Evolutionary conservation across 2,888 invertebrate species (phyloP).

Genomic region (Drosophila cognata): DNA sequence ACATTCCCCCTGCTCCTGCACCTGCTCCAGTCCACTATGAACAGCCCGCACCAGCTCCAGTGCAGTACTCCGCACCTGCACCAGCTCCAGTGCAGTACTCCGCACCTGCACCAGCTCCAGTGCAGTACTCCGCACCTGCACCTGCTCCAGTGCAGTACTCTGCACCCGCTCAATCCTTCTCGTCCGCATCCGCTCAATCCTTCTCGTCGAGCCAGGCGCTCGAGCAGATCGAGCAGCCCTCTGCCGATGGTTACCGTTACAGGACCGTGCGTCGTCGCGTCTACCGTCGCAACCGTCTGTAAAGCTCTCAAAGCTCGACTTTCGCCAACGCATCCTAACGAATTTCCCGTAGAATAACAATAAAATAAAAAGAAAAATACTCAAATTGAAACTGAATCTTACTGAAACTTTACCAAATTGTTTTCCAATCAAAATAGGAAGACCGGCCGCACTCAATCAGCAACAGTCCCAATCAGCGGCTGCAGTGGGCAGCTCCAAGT

Average conservation of each 20-base stretch:
- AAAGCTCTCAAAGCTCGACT: conserved; percentile 54
- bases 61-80: conserved; percentile 21
- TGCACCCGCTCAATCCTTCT: conserved; percentile 29
- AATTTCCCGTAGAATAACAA: conserved; percentile 60
- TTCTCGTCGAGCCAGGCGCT: conserved; percentile 47
- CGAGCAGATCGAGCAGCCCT: conserved; percentile 74
- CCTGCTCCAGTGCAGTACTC: conserved; percentile 42
- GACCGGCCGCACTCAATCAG: conserved; percentile 57
- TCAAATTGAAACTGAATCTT: conserved; percentile 26
- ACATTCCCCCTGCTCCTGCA: conserved; percentile 53
- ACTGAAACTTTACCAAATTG: conserved; percentile 66
- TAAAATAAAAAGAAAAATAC: conserved; percentile 45
- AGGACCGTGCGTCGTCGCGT: conserved; percentile 80
- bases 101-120: conserved; percentile 36
- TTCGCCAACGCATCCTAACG: conserved; percentile 40
- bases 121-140: conserved; percentile 21
- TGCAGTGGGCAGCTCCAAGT: conserved; percentile 37
- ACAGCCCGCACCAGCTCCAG: conserved; percentile 52
- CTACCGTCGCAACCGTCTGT: conserved; percentile 73
- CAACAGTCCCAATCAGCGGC: conserved; percentile 43
- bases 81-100: conserved; percentile 43
- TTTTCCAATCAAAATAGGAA: conserved; percentile 71
- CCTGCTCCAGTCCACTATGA: conserved; percentile 54
- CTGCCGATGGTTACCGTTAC: conserved; percentile 80
- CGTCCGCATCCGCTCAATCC: conserved; percentile 21